Conservation (phyloP, 2,113 vertebrate genomes). For the Centropristis striata region DNA sequence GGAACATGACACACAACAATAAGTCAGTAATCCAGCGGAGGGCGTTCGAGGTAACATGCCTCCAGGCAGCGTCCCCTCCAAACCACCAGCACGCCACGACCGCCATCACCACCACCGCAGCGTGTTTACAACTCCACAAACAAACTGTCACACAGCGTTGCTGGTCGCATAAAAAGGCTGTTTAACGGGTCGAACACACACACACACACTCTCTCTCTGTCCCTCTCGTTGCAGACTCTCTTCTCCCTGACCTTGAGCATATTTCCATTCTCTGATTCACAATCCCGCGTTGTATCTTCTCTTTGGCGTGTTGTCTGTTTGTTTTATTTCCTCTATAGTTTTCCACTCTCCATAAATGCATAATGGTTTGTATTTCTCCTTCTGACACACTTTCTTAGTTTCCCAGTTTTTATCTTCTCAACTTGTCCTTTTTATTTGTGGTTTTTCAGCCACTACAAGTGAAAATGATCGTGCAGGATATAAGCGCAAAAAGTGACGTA, state of each 20-base stretch:
- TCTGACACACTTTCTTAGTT: not conserved
- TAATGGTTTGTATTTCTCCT: not conserved
- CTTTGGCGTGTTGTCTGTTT: not conserved
- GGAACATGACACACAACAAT: conserved; percentile 57
- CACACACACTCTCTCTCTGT: not conserved
- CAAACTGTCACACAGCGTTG: conserved; percentile 55
- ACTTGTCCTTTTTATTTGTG: not conserved
- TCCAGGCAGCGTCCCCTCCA: conserved; percentile 42
- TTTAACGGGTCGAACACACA: conserved; percentile 29
- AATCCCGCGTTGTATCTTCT: not conserved
- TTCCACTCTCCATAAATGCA: not conserved
- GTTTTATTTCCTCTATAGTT: not conserved
- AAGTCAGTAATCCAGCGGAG: conserved; percentile 56
- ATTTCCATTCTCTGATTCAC: not conserved
- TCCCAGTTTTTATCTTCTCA: not conserved
- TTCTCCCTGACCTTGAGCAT: not conserved
- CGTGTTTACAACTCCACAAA: conserved; percentile 70
- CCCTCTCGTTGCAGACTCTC: not conserved
- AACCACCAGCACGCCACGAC: conserved; percentile 39
- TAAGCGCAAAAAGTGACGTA: not conserved
- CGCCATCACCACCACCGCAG: conserved; percentile 34
- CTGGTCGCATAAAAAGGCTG: conserved; percentile 31
- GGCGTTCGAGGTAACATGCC: conserved; percentile 53
- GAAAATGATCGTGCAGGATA: not conserved
- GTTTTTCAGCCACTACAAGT: not conserved